A percentile compares a stretch with the other conserved stretches of the same genome.
Conservation (phyloP, 2,797 vertebrate genomes). For the Syndactyla subalaris region DNA sequence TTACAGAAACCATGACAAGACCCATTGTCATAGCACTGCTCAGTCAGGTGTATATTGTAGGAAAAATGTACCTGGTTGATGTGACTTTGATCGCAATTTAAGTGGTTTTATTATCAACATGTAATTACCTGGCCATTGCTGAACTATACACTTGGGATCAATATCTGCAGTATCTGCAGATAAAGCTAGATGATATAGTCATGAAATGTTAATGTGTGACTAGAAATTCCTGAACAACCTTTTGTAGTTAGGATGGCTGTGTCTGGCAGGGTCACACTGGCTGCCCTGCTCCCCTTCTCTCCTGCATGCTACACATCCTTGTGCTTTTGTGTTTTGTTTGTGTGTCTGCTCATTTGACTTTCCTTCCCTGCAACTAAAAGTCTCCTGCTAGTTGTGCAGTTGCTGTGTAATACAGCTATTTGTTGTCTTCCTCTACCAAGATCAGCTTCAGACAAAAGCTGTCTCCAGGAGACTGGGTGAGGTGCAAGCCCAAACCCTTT, state of each 20-base stretch:
- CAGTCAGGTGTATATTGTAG: background rate
- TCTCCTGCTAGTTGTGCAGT: background rate
- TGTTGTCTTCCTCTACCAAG: background rate
- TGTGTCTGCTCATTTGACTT: background rate
- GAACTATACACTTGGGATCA: background rate
- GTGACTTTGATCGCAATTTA: background rate
- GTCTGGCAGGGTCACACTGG: background rate
- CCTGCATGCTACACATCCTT: rapidly evolving
- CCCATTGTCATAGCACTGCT: background rate
- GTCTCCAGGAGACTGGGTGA: background rate
- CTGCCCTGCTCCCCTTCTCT: background rate
- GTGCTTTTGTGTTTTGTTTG: rapidly evolving
- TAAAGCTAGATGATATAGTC: background rate
- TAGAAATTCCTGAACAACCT: background rate
- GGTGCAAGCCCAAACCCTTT: background rate
- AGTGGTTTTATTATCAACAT: background rate
- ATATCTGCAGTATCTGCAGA: background rate
- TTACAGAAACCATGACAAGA: background rate
- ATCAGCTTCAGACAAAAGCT: background rate
- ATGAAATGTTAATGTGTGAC: background rate
- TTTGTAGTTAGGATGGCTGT: background rate
- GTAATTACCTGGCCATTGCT: background rate
- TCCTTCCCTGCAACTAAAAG: background rate
- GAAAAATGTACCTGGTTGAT: background rate
- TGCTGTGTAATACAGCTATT: background rate